Evolutionary conservation across 2,888 invertebrate species (phyloP).

Genomic region (Coecobrya sp.): DNA sequence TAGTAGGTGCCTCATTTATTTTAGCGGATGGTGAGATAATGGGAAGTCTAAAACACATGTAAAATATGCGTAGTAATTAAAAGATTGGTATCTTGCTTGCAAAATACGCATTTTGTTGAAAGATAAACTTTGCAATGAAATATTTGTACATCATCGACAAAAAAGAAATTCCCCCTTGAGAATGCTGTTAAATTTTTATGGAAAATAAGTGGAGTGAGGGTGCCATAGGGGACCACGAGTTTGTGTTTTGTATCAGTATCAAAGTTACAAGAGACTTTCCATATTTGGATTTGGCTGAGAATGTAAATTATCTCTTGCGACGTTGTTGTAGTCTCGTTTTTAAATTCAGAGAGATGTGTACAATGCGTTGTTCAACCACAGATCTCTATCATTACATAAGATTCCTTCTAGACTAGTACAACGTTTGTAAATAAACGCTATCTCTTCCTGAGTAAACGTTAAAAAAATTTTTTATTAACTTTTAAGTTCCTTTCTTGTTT

Average conservation of each 20-base stretch:
- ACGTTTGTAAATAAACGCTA: constrained; percentile 38
- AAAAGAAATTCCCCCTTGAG: constrained; percentile 5
- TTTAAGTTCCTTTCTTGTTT: constrained; percentile 28
- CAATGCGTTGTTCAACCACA: constrained; percentile 59
- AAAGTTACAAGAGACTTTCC: constrained; percentile 60
- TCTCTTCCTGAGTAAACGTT: constrained; percentile 55
- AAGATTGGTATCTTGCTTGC: constrained; percentile 1
- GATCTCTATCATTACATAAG: constrained; percentile 59
- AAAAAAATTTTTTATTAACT: constrained; percentile 22
- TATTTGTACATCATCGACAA: constrained; percentile 16
- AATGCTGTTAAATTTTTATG: constrained; percentile 46
- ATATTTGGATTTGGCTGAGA: constrained; percentile 70
- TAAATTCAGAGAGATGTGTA: constrained; percentile 59
- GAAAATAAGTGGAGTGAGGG: constrained; percentile 58
- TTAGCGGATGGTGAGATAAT: constrained; percentile 21
- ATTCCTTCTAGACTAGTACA: constrained; percentile 40
- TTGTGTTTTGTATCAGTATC: constrained; percentile 42
- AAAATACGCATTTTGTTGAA: constrained; percentile 29
- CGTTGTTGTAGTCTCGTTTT: constrained; percentile 23
- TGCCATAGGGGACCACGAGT: constrained; percentile 43
- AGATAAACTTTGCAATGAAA: constrained; percentile 17
- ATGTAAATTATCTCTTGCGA: constrained; percentile 78
- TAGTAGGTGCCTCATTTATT: background rate
- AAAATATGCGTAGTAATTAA: constrained; percentile 34
- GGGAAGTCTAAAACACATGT: background rate